Evolutionary conservation across 2,113 vertebrate genomes (phyloP).

Genomic region (Labeo rohita): DNA sequence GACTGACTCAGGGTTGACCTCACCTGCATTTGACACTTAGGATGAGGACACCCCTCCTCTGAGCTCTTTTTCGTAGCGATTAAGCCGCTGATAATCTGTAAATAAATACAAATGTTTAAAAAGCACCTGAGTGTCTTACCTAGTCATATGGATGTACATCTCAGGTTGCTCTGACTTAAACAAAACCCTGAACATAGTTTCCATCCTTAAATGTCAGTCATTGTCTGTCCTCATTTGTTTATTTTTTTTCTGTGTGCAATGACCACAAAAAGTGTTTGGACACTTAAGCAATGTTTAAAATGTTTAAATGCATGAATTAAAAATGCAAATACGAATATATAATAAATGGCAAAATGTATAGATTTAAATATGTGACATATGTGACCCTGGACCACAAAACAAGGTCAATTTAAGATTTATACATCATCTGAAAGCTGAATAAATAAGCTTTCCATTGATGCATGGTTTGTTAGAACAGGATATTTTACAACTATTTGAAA

Average conservation of each 20-base stretch:
- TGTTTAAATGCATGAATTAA: not conserved
- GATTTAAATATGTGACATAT: too few relatives aligned
- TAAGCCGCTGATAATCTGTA: constrained; percentile 33
- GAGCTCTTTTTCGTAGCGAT: constrained; percentile 11
- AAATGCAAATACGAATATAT: not conserved
- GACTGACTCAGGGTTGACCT: constrained; percentile 33
- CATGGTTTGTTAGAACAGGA: too few relatives aligned
- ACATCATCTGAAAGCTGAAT: too few relatives aligned
- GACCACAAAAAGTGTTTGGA: not conserved
- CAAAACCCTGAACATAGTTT: not conserved
- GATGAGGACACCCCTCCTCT: constrained; percentile 31
- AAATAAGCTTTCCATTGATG: too few relatives aligned
- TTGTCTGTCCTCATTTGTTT: not conserved
- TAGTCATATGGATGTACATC: not conserved
- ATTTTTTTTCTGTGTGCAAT: not conserved
- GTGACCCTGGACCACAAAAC: too few relatives aligned
- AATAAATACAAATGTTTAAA: constrained; percentile 44
- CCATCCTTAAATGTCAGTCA: not conserved
- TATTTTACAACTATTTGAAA: too few relatives aligned
- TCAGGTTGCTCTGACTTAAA: constrained; percentile 26
- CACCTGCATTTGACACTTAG: constrained; percentile 35
- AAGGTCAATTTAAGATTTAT: too few relatives aligned
- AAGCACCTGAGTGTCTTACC: constrained; percentile 1
- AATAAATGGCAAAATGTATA: too few relatives aligned
- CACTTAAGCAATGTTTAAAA: not conserved